phyloP scores from a whole-genome alignment of 2,888 invertebrate genomes.

The Leptinotarsa haldemani region DNA sequence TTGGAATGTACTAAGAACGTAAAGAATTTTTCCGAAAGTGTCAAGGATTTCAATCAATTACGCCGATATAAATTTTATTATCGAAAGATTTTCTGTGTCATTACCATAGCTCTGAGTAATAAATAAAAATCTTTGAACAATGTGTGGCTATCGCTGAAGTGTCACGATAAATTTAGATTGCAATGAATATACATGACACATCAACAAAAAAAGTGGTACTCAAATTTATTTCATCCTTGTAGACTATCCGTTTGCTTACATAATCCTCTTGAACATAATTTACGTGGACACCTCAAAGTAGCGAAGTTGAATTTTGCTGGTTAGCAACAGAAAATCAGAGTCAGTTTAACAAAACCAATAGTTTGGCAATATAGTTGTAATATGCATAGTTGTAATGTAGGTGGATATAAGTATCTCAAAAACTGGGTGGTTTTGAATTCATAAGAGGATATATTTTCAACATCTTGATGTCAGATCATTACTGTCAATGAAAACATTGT shows the following conservation, averaged over 20 bases:
- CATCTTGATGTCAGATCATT: too few species aligned
- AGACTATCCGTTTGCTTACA: background rate
- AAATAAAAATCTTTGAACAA: slow-evolving; percentile 4
- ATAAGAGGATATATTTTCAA: too few species aligned
- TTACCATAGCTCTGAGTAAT: background rate
- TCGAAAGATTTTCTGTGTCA: background rate
- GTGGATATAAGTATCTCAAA: too few species aligned
- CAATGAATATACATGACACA: slow-evolving; percentile 2
- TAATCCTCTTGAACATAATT: background rate
- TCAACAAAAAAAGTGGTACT: background rate
- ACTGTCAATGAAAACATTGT: too few species aligned
- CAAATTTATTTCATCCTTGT: background rate
- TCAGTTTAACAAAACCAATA: too few species aligned
- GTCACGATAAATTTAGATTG: slow-evolving; percentile 6
- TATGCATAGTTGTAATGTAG: too few species aligned
- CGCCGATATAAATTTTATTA: background rate
- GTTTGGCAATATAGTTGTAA: too few species aligned
- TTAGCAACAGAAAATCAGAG: too few species aligned
- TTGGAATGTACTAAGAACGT: background rate
- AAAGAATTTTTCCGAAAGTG: background rate
- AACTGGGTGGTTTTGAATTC: too few species aligned
- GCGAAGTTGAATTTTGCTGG: too few species aligned
- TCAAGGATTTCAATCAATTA: background rate
- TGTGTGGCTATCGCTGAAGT: background rate
- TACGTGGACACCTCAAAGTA: too few species aligned